Evolutionary conservation across 2,888 invertebrate genomes (phyloP), one percentile per base, ranked within the genome.

Genomic region (Cacoxenus indagator): DNA sequence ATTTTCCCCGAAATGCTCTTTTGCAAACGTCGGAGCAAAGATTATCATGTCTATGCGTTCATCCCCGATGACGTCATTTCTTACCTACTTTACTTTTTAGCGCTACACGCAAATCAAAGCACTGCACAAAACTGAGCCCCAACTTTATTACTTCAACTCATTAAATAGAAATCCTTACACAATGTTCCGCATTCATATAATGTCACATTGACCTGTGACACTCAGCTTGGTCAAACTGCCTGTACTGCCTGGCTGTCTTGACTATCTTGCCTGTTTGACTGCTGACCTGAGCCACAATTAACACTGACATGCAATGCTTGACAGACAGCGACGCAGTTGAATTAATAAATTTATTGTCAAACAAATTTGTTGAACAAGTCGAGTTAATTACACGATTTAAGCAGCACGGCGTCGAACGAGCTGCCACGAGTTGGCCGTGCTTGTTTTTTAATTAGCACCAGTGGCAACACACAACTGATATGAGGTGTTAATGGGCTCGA

Each of bases 341-440:
- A 9, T 75, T 78, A 77, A 81, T 81, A 77, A 75, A 78, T 81
- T 82, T 82, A 79, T 75, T 74, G 75, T 76, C 74, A 77, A 73
- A 79, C 83, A 77, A 78, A 83, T 80, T 83, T 83, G 81, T 81
- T 81, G 73, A 75, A 81, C 83, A 81, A 79, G 78, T 82, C 77
- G 73, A 73, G 73, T 83, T 81, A 83, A 81, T 81, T 83, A 83
- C 72, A 81, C 75, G 72, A 81, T 72, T 81, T 81, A 81, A 78
- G 73, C 74, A n/a, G 72, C 72, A 77, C 72, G 76, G 81, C 27
- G 24, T 0, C 5, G 29, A 14, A 6, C 3, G 5, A 2, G 14
- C 26, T 24, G 4, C 14, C 27, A 5, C n/a, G 31, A 14, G 26
- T 19, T 62, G n/a, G 24, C 22, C 24, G 26, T 31, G 59, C 24